Conservation (phyloP, 2,888 invertebrate genomes). For the Sabatieria punctata region DNA sequence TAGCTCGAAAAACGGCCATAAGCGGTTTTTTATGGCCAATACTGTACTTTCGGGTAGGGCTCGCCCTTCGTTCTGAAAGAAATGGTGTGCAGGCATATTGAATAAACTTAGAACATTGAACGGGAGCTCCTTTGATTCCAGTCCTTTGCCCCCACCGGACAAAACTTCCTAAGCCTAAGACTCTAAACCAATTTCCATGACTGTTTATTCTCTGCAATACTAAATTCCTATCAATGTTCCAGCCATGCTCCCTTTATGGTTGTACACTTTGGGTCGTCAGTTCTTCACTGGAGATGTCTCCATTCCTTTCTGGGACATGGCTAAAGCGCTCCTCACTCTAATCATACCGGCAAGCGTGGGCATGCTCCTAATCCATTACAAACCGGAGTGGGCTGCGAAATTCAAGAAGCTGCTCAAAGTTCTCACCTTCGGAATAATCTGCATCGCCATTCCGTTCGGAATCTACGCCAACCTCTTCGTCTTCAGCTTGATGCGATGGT, state of each 20-base stretch:
- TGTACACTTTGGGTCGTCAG: neutral
- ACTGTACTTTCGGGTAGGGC: too few relatives aligned
- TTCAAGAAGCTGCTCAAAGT: neutral
- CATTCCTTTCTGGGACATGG: neutral
- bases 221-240: too few relatives aligned
- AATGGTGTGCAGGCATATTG: too few relatives aligned
- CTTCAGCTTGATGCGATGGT: constrained; percentile 12
- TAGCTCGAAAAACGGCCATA: too few relatives aligned
- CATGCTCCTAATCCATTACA: neutral
- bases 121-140: too few relatives aligned
- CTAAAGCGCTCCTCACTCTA: neutral
- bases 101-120: too few relatives aligned
- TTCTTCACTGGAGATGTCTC: neutral
- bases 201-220: too few relatives aligned
- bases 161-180: too few relatives aligned
- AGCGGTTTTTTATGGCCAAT: too few relatives aligned
- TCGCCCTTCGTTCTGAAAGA: too few relatives aligned
- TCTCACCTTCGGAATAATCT: neutral
- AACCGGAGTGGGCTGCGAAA: neutral
- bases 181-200: too few relatives aligned
- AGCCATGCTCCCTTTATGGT: neutral
- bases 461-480: constrained; percentile 13
- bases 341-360: neutral
- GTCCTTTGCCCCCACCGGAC: too few relatives aligned
- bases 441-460: constrained; percentile 12